A percentile compares a stretch with the other conserved stretches of the same genome.
phyloP scores from a whole-genome alignment of 2,113 vertebrate species.

The Psettodes erumei region DNA sequence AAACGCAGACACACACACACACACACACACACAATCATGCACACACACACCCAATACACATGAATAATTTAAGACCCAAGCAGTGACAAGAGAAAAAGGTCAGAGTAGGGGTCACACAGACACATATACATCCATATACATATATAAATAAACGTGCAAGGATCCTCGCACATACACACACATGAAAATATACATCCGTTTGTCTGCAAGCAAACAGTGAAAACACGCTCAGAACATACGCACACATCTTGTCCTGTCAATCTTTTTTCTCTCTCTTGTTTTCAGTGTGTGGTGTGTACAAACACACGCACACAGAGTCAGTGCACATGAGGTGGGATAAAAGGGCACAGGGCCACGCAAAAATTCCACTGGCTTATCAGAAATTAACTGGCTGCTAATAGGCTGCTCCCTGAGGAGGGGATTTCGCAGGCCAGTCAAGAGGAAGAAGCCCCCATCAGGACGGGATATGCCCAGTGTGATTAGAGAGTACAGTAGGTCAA shows the following conservation, averaged over 20 bases:
- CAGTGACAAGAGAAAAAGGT: constrained; percentile 76
- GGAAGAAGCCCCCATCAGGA: constrained; percentile 60
- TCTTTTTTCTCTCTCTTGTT: constrained; percentile 18
- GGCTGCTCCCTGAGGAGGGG: constrained; percentile 69
- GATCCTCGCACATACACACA: constrained; percentile 33
- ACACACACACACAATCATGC: constrained; percentile 41
- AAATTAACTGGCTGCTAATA: constrained; percentile 77
- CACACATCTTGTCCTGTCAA: constrained; percentile 29
- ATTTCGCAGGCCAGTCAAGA: constrained; percentile 58
- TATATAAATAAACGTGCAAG: constrained; percentile 66
- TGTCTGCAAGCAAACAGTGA: constrained; percentile 23
- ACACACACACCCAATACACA: constrained; percentile 66
- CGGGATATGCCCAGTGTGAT: constrained; percentile 69
- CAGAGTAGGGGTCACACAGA: constrained; percentile 77
- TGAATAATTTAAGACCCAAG: constrained; percentile 82
- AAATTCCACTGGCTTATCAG: constrained; percentile 71
- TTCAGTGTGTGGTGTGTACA: constrained; percentile 7
- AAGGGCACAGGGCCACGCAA: constrained; percentile 46
- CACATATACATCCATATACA: constrained; percentile 74
- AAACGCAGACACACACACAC: constrained; percentile 29
- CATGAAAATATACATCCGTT: constrained; percentile 44
- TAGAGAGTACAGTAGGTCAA: constrained; percentile 77
- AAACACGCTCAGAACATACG: constrained; percentile 17
- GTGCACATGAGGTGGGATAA: constrained; percentile 39
- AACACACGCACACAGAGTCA: neutral